These are phyloP conservation scores for Scaptodrosophila lebanonensis DNA, from an alignment of 1,140 invertebrate species.

Conservation along the genomic window DNA sequence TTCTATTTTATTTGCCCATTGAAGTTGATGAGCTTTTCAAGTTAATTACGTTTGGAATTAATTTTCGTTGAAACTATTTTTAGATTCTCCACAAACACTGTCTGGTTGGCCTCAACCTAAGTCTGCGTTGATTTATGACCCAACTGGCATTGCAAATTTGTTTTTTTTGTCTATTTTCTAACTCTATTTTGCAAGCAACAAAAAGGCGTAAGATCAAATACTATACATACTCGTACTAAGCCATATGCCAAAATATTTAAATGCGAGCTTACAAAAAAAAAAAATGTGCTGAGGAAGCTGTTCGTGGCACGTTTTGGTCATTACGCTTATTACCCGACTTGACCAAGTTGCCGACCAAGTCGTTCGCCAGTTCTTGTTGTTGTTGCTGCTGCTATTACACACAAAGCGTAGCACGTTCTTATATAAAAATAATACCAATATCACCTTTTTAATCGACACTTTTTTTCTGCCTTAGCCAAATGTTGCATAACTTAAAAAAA, in stretches of 20 bases:
- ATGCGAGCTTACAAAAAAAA: conserved; percentile 3
- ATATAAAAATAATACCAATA: no score
- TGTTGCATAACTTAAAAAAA: no score
- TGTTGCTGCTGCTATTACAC: conserved; percentile 14
- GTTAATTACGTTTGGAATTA: background rate
- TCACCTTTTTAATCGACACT: no score
- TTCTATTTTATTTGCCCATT: conserved; percentile 54
- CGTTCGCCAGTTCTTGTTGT: conserved; percentile 28
- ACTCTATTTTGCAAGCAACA: no score
- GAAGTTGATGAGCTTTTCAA: conserved; percentile 28
- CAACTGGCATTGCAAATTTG: conserved; percentile 18
- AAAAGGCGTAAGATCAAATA: no score
- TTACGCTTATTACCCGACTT: conserved; percentile 47
- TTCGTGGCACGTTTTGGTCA: conserved; percentile 65
- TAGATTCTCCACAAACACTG: no score
- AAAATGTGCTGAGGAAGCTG: conserved; percentile 33
- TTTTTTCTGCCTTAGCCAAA: no score
- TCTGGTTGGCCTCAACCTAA: no score
- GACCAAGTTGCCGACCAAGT: conserved; percentile 15
- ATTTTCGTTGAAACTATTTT: no score
- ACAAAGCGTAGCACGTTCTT: conserved; percentile 36
- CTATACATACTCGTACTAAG: no score
- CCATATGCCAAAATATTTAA: no score
- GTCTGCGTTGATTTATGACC: background rate
- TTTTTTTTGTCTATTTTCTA: no score